phyloP scores from a whole-genome alignment of 1,140 invertebrate genomes.

The Pseudomyrmex sp. region DNA sequence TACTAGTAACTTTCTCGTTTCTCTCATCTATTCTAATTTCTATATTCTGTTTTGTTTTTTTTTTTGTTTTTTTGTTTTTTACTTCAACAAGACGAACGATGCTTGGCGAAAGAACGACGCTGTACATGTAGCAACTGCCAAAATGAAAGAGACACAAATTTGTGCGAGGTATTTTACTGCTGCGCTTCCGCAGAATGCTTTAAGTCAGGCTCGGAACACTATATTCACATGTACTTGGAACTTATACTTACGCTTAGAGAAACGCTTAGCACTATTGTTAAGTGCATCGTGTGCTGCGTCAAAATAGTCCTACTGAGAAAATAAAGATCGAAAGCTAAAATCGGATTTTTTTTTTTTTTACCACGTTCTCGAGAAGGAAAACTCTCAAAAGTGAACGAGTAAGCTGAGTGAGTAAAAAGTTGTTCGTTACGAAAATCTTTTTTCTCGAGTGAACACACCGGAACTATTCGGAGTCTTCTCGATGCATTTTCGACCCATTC shows the following conservation, averaged over 20 bases:
- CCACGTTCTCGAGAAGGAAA: neutral
- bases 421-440: neutral
- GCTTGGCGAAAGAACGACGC: slow-evolving; percentile 12
- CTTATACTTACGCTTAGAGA: neutral
- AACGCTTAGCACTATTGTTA: neutral
- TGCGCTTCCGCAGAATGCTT: slow-evolving; percentile 13
- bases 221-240: neutral
- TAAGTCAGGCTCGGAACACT: neutral
- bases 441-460: neutral
- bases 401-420: neutral
- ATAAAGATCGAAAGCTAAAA: neutral
- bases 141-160: slow-evolving; percentile 30
- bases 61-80: neutral
- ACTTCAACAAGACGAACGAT: slow-evolving; percentile 24
- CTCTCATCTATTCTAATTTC: slow-evolving; percentile 26
- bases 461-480: neutral
- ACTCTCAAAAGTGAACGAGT: neutral
- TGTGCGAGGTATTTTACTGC: slow-evolving; percentile 38
- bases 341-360: neutral
- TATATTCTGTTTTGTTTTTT: neutral
- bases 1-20: slow-evolving; percentile 76
- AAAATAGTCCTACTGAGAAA: neutral
- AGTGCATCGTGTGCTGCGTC: neutral
- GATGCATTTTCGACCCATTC: neutral
- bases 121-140: slow-evolving; percentile 16